Conservation (phyloP, 2,888 invertebrate species). For the Romanomermis culicivorax region DNA sequence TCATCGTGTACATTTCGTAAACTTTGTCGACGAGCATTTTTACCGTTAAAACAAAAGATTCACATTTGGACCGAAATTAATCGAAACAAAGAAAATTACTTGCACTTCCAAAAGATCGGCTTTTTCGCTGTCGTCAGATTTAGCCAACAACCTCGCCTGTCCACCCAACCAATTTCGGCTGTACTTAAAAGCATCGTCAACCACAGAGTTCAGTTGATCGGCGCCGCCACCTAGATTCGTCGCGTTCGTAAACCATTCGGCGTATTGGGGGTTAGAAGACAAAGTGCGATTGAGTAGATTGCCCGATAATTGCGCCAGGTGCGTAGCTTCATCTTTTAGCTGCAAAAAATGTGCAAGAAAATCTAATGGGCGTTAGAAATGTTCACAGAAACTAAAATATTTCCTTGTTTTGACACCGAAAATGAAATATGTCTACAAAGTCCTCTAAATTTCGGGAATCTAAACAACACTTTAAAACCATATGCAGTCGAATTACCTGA, state of each 20-base stretch:
- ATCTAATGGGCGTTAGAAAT: not conserved
- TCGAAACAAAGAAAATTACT: slow-evolving; percentile 20
- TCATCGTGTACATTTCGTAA: not conserved
- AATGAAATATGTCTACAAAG: too few species aligned
- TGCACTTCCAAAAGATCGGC: slow-evolving; percentile 27
- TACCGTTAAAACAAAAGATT: not conserved
- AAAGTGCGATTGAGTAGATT: slow-evolving; percentile 17
- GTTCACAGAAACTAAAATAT: not conserved
- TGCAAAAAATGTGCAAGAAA: slow-evolving; percentile 6
- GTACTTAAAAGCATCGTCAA: slow-evolving; percentile 26
- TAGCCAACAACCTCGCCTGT: slow-evolving; percentile 22
- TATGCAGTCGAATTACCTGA: slow-evolving; percentile 13
- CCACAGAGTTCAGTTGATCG: slow-evolving; percentile 23
- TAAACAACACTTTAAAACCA: too few species aligned
- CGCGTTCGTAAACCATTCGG: slow-evolving; percentile 25
- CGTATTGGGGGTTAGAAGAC: slow-evolving; percentile 12
- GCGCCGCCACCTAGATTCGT: slow-evolving; percentile 22
- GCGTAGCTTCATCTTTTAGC: slow-evolving; percentile 8
- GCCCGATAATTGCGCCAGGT: slow-evolving; percentile 19
- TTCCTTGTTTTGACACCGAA: too few species aligned
- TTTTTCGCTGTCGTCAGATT: slow-evolving; percentile 20
- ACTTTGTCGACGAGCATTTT: not conserved
- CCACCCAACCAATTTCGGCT: slow-evolving; percentile 23
- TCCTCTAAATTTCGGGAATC: too few species aligned
- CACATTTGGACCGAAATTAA: too few species aligned